Base-by-base conservation (phyloP, 53 echinoderm and acorn worm species). In the Paracentrotus lividus region DNA sequence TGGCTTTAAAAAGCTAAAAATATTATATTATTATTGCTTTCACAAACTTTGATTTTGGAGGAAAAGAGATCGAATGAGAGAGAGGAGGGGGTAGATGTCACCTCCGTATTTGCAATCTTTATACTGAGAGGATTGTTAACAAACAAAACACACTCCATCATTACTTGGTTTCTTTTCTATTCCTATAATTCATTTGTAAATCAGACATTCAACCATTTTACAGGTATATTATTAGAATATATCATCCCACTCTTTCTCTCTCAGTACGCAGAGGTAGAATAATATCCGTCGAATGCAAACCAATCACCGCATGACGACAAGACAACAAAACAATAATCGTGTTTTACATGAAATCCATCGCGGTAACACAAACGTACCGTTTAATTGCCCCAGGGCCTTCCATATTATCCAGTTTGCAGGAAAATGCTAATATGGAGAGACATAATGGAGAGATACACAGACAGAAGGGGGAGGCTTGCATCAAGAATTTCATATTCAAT, bases 311-410 rank as follows among this genome's bases (percentile, higher is more conserved):
- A 31, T 54, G 54, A n/a, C n/a, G 64, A 64, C 64, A 29, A 64
- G 64, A 29, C 29, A n/a, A 29, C 1, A 64, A 64, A 64, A 72
- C n/a, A n/a, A n/a, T n/a, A 72, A 20, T 72, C 72, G 36, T 72
- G 72, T 72, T 72, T 72, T 40, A 69, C 34, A 40, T 72, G 72
- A 72, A 72, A 72, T 40, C 36, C 40, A 72, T 72, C 72, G 72
- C 72, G 72, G 72, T 72, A 21, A 72, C 72, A 40, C 72, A 72
- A 40, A 72, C 18, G 72, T 72, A 72, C 72, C 72, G 72, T 72
- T 72, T 72, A 72, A 72, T 72, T 72, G 72, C 72, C 40, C 36
- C 72, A 20, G 36, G 72, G 72, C 72, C 36, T 72, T 72, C 72
- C 72, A 40, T 38, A 72, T 72, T 38, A 72, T 72, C 72, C 72